A percentile compares a stretch with the other conserved stretches of the same genome.
phyloP scores from a whole-genome alignment of 2,797 vertebrate species.

The Bradypodion ventrale region DNA sequence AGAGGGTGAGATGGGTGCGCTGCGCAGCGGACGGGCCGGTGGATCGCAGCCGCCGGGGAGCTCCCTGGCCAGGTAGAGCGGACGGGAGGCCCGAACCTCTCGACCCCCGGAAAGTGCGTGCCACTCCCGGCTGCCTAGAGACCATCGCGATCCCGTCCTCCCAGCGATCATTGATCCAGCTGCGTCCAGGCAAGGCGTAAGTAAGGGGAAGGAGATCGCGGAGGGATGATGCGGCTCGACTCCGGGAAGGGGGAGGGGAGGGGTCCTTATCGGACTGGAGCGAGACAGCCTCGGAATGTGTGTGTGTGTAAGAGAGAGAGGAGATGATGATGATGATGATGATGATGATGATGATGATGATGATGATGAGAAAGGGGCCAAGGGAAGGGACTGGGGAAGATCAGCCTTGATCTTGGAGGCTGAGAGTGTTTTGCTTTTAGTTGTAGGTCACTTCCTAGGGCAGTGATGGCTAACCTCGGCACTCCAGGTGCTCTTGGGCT shows the following conservation, averaged over 20 bases:
- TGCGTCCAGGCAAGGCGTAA: neutral
- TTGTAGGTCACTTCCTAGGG: no score
- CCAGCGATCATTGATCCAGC: constrained; percentile 31
- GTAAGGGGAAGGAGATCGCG: no score
- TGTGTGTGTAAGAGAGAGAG: no score
- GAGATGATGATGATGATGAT: no score
- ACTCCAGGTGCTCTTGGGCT: no score
- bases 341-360: neutral
- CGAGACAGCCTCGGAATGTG: neutral
- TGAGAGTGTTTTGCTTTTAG: no score
- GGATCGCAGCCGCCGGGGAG: neutral
- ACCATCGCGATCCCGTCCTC: neutral
- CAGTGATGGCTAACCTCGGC: no score
- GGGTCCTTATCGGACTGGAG: neutral
- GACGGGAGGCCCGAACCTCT: neutral
- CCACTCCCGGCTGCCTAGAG: neutral
- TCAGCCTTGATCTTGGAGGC: neutral
- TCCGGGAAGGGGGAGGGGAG: neutral
- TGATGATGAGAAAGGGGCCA: neutral
- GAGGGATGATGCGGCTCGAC: neutral
- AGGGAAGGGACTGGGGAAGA: neutral
- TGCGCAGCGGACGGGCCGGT: neutral
- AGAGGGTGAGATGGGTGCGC: neutral
- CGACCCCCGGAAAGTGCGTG: neutral
- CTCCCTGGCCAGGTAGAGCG: neutral